Evolutionary conservation across 1,140 invertebrate genomes (phyloP), one percentile per base, ranked within the genome.

Genomic region (Nymphalis io): DNA sequence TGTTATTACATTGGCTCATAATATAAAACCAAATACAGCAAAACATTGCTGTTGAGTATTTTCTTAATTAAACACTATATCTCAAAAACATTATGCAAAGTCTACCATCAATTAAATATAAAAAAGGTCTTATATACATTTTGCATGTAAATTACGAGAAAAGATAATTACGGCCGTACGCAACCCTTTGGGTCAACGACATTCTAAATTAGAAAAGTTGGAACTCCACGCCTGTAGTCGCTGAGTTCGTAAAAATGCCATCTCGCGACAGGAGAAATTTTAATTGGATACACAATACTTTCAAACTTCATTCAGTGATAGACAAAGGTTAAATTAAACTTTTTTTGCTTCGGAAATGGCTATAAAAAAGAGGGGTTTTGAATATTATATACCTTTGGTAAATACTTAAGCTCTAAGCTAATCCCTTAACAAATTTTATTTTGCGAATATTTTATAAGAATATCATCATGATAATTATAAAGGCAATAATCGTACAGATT

Each of bases 171-270:
- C 61, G 20, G 20, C 39, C 21, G 59, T 40, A 60, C 16, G 13
- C 46, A 63, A 63, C 27, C 61, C 61, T 64, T 64, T 12, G 48
- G 46, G 61, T 38, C 27, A 55, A 16, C 5, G 20, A 60, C 66
- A 63, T 39, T 60, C 60, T 72, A 80, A 80, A 84, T 83, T 83
- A 83, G 83, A 83, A 85, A 85, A 85, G 74, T 79, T 82, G 58
- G 27, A 63, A 59, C 64, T 55, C 63, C 33, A 57, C 60, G 16
- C 38, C 58, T 66, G 62, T 53, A 68, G 60, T 18, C 58, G 51
- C 20, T 16, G 42, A 60, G 72, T 75, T 78, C 69, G 65, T 75
- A 79, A 79, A 81, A 83, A 79, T 75, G 72, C 68, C 75, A 79
- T 74, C 63, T 75, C 71, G 63, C 64, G 63, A 70, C 73, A 76